Percentiles rank a stretch among this genome's conserved stretches.
phyloP scores from a whole-genome alignment of 2,113 vertebrate species.

The Syrmaticus mikado region DNA sequence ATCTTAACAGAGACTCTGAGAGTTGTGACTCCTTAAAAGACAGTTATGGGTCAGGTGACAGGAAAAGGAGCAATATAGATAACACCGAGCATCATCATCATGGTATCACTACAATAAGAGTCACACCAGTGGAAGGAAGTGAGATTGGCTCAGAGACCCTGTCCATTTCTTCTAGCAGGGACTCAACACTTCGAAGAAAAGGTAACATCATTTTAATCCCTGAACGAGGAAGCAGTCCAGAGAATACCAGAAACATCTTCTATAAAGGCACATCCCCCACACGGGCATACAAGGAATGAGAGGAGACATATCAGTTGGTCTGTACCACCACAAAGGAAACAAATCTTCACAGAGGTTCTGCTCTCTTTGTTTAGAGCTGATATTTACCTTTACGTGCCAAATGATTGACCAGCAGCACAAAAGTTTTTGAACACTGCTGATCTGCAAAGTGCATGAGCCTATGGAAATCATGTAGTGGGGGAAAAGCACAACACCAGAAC shows the following conservation, averaged over 20 bases:
- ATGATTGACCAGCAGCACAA: slow-evolving; percentile 51
- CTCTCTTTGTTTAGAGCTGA: slow-evolving; percentile 55
- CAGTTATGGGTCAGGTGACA: slow-evolving; percentile 86
- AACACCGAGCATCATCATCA: slow-evolving; percentile 87
- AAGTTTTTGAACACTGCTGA: slow-evolving; percentile 45
- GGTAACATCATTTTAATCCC: slow-evolving; percentile 94
- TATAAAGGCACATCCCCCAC: slow-evolving; percentile 96
- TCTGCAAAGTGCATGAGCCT: slow-evolving; percentile 44
- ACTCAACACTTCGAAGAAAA: slow-evolving; percentile 93
- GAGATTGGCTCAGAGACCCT: slow-evolving; percentile 88
- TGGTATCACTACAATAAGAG: slow-evolving; percentile 90
- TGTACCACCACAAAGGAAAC: slow-evolving; percentile 15
- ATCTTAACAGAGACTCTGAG: slow-evolving; percentile 93
- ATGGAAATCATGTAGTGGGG: slow-evolving; percentile 66
- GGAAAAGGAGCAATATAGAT: slow-evolving; percentile 87
- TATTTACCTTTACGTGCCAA: slow-evolving; percentile 61
- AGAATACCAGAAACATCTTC: slow-evolving; percentile 96
- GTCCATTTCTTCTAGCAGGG: slow-evolving; percentile 90
- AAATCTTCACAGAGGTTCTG: slow-evolving; percentile 58
- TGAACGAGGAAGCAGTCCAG: slow-evolving; percentile 92
- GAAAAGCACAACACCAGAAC: slow-evolving; percentile 81
- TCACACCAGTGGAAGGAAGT: slow-evolving; percentile 91
- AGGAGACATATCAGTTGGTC: neutral
- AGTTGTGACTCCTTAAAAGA: slow-evolving; percentile 90
- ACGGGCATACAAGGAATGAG: slow-evolving; percentile 90